Percentiles rank a stretch among this genome's conserved stretches.
phyloP scores from a whole-genome alignment of 1,140 invertebrate genomes.

The Mya arenaria region DNA sequence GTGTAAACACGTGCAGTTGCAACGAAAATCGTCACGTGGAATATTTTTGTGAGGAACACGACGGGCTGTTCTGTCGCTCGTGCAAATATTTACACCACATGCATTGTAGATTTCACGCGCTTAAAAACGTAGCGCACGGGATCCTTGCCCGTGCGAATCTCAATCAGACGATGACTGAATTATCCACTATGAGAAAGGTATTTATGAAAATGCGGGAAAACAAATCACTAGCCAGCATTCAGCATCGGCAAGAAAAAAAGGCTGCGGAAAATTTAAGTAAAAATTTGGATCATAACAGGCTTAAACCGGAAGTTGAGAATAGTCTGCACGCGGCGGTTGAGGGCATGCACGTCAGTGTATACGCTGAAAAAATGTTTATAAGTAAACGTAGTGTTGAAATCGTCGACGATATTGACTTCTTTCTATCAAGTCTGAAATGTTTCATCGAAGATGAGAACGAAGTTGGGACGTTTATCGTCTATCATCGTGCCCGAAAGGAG shows the following conservation, averaged over 20 bases:
- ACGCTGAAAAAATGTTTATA: background rate
- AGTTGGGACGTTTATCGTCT: background rate
- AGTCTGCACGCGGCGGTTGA: background rate
- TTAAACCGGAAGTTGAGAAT: background rate
- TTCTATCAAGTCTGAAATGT: background rate
- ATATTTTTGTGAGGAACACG: background rate
- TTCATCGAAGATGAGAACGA: background rate
- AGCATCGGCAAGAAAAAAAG: constrained; percentile 17
- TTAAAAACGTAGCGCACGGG: constrained; percentile 6
- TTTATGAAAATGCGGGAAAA: constrained; percentile 16
- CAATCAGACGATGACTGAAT: background rate
- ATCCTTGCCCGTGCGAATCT: background rate
- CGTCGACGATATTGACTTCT: background rate
- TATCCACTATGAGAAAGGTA: background rate
- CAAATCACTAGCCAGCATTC: background rate
- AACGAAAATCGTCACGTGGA: background rate
- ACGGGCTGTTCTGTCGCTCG: constrained; percentile 4
- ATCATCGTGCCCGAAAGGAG: background rate
- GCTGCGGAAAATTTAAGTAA: background rate
- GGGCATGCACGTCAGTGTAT: background rate
- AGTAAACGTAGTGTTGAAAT: background rate
- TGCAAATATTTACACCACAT: constrained; percentile 10
- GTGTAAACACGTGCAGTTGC: background rate
- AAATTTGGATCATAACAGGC: background rate
- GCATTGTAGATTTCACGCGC: background rate